Base-by-base conservation (phyloP, 2,888 invertebrate genomes). In the Chrysolina oricalcia region DNA sequence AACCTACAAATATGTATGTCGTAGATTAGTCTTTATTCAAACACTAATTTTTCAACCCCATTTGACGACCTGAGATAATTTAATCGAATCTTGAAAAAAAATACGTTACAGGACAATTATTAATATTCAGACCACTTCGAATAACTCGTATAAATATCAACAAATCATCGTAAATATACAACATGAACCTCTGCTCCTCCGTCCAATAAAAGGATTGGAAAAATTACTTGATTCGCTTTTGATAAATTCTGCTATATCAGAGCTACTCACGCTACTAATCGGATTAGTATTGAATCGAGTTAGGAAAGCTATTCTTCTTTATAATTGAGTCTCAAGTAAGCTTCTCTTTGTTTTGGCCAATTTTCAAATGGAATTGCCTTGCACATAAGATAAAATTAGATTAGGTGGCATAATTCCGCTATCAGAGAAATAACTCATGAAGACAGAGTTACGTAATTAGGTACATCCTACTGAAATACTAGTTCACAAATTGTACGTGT, bases 281-380 rank as follows among this genome's bases (percentile, higher is more conserved):
- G 59, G 27, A 59, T 59, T 35, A 59, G 15, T 35, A 11, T 35
- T 13, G 19, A 73, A 73, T 69, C 48, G 48, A 43, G 63, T 73
- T 70, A 68, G 41, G 50, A 64, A 73, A 70, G 69, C 73, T 70
- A 69, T 73, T 73, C 70, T 73, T 73, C 73, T 69, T 69, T 63
- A 68, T 73, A 73, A 73, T 68, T 73, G 68, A 68, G 73, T 73
- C 62, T 63, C 63, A 27, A 27, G 66, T 56, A 46, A 65, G 64
- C 56, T 66, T 66, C 35, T 65, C 66, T 56, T 72, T 66, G 66
- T 72, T 72, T 72, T 72, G 56, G 65, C 72, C 66, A 72, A 72
- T 72, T 72, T 72, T 72, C 43, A 27, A 59, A 72, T 72, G 59
- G 66, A 64, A 63, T 71, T 71, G 70, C 64, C 40, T 59, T 23